Evolutionary conservation across 2,797 vertebrate species (phyloP).

Genomic region (Tragelaphus oryx): DNA sequence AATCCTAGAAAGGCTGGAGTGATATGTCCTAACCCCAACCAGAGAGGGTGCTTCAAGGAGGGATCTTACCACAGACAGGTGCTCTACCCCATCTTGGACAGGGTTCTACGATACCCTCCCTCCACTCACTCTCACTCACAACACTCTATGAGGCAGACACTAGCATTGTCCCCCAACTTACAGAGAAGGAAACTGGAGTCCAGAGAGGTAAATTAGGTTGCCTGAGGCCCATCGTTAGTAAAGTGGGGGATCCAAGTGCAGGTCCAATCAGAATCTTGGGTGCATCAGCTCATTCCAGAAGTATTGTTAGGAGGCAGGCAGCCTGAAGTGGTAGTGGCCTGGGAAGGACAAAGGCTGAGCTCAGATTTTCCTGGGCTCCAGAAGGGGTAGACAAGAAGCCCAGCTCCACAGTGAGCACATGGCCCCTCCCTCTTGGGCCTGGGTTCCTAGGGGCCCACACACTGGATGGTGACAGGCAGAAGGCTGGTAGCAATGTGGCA

Average conservation of each 20-base stretch:
- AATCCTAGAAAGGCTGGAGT: not conserved
- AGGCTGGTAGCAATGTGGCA: not conserved
- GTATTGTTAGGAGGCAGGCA: not conserved
- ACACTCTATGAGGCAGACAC: not conserved
- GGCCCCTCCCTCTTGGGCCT: not conserved
- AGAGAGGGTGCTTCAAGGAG: not conserved
- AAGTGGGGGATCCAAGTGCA: not conserved
- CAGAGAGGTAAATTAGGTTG: not conserved
- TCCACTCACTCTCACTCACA: not conserved
- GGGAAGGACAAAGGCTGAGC: not conserved
- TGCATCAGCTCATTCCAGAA: not conserved
- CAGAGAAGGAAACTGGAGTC: not conserved
- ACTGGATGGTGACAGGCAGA: not conserved
- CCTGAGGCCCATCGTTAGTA: not conserved
- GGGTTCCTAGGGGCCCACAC: not conserved
- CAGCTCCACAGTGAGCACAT: not conserved
- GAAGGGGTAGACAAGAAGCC: not conserved
- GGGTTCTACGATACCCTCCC: not conserved
- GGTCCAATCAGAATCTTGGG: not conserved
- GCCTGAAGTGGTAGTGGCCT: not conserved
- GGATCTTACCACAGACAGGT: not conserved
- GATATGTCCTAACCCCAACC: not conserved
- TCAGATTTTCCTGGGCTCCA: not conserved
- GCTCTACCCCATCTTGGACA: not conserved
- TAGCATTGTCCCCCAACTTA: not conserved